A percentile compares a stretch with the other conserved stretches of the same genome.
Conservation (phyloP, 2,888 invertebrate species). For the Pollenia labialis region DNA sequence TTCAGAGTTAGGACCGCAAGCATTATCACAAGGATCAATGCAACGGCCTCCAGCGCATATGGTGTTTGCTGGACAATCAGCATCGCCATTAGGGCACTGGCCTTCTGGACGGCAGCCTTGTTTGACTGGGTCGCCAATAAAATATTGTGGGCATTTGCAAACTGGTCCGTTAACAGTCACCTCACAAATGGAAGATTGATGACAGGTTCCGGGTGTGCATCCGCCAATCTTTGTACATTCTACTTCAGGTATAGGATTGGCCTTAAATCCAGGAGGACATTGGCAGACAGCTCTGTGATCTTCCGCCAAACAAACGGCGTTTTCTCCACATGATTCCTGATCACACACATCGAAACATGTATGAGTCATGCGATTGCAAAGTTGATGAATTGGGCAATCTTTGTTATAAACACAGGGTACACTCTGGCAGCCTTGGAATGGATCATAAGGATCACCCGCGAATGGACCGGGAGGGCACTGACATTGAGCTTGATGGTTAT, state of each 20-base stretch:
- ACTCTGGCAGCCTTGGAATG: constrained; percentile 89
- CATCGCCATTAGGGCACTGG: constrained; percentile 89
- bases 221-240: constrained; percentile 89
- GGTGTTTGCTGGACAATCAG: constrained; percentile 91
- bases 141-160: constrained; percentile 92
- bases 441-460: constrained; percentile 93
- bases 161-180: constrained; percentile 87
- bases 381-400: constrained; percentile 91
- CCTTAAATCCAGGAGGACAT: constrained; percentile 92
- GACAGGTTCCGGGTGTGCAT: constrained; percentile 92
- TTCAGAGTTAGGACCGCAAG: constrained; percentile 92
- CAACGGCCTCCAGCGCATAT: constrained; percentile 90
- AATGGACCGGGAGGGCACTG: constrained; percentile 95
- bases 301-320: constrained; percentile 94
- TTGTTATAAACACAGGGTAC: constrained; percentile 94
- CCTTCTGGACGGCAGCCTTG: constrained; percentile 92
- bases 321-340: constrained; percentile 92
- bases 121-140: constrained; percentile 90
- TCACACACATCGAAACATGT: constrained; percentile 92
- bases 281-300: constrained; percentile 93
- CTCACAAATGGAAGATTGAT: constrained; percentile 91
- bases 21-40: constrained; percentile 91
- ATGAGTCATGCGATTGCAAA: constrained; percentile 93
- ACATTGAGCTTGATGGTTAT: constrained; percentile 95
- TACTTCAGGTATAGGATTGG: constrained; percentile 93